A percentile compares a stretch with the other conserved stretches of the same genome.
These are phyloP conservation scores for Himalopsyche anomala DNA, from an alignment of 2,888 invertebrate species.

Conservation along the genomic window DNA sequence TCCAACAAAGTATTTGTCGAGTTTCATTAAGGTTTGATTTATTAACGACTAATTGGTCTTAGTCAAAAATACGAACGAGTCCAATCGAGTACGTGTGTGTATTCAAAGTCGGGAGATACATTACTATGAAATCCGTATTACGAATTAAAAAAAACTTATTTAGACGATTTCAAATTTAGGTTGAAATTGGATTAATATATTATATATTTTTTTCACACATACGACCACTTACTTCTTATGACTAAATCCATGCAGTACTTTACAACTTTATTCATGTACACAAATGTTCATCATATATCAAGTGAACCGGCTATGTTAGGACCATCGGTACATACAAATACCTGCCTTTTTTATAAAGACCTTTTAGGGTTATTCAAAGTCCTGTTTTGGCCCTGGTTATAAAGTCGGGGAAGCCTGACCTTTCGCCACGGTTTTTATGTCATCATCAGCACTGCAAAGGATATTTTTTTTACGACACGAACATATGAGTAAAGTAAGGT, in stretches of 20 bases:
- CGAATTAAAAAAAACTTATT: no score
- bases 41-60: no score
- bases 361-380: slow-evolving; percentile 30
- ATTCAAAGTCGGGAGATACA: no score
- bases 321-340: slow-evolving; percentile 26
- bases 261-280: slow-evolving; percentile 34
- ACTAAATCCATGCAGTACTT: slow-evolving; percentile 13
- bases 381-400: background rate
- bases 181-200: no score
- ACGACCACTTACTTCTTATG: background rate
- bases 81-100: no score
- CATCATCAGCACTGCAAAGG: no score
- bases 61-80: no score
- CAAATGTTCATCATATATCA: slow-evolving; percentile 31
- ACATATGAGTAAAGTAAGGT: no score
- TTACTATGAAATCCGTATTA: no score
- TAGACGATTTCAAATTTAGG: background rate
- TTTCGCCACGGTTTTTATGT: background rate
- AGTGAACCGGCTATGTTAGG: background rate
- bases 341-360: slow-evolving; percentile 34
- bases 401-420: background rate
- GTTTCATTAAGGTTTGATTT: no score
- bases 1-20: no score
- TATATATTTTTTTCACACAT: background rate
- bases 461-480: no score